Percentiles rank a stretch among this genome's conserved stretches.
phyloP scores from a whole-genome alignment of 1,140 invertebrate species.

The Hyphantria cunea region DNA sequence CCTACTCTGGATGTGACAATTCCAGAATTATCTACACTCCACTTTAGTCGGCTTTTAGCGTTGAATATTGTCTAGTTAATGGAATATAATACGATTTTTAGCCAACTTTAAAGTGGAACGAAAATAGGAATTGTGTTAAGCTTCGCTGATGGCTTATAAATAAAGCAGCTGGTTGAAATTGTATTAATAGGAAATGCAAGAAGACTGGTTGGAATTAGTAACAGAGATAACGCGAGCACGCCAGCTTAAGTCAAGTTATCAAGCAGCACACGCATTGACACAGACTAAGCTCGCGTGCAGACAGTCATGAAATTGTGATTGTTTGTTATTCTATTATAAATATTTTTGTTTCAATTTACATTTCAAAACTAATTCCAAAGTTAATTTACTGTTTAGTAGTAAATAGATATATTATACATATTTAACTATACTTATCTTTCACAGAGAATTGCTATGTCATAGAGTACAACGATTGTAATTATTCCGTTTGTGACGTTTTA shows the following conservation, averaged over 20 bases:
- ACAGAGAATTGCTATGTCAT: no score
- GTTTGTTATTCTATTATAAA: background rate
- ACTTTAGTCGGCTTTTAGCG: constrained; percentile 35
- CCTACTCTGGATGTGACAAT: constrained; percentile 58
- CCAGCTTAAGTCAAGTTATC: constrained; percentile 34
- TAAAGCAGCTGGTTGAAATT: background rate
- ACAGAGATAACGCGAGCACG: constrained; percentile 25
- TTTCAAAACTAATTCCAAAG: no score
- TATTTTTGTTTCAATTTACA: no score
- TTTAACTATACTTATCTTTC: no score
- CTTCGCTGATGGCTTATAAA: constrained; percentile 12
- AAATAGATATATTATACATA: no score
- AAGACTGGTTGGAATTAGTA: constrained; percentile 5
- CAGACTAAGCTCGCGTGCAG: background rate
- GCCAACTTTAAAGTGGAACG: constrained; percentile 7
- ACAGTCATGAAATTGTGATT: background rate
- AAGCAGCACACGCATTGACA: constrained; percentile 21
- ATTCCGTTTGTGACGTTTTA: no score
- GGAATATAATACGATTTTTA: constrained; percentile 45
- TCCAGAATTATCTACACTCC: constrained; percentile 54
- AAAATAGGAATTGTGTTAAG: constrained; percentile 10
- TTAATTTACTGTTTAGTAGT: no score
- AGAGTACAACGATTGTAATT: no score
- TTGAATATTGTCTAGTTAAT: constrained; percentile 40
- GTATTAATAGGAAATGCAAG: no score